Conservation (phyloP, 2,797 vertebrate species). For the Choloepus didactylus region DNA sequence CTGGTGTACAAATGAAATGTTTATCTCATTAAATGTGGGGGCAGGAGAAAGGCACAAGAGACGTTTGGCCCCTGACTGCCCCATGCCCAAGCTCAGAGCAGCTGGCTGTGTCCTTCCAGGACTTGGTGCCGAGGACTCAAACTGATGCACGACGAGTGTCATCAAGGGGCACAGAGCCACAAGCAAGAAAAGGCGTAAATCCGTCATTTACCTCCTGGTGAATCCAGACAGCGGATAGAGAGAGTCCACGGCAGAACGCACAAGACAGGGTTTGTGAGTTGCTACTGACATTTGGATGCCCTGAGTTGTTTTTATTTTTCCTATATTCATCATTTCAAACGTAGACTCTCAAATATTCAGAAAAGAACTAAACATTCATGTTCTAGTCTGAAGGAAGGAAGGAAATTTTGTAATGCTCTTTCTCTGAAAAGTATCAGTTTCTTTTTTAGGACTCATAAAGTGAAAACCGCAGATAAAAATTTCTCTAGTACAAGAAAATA, state of each 20-base stretch:
- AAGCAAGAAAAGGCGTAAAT: background rate
- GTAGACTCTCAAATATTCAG: background rate
- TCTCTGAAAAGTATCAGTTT: background rate
- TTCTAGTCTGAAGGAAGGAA: background rate
- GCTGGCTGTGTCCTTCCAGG: accelerated
- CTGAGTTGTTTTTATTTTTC: background rate
- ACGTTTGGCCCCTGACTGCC: background rate
- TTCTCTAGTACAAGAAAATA: background rate
- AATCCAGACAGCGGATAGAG: background rate
- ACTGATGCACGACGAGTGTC: accelerated
- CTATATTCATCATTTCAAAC: background rate
- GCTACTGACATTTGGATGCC: background rate
- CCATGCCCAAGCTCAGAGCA: background rate
- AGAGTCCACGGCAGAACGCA: background rate
- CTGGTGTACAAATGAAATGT: too few relatives aligned
- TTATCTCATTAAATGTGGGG: background rate
- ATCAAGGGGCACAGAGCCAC: too few relatives aligned
- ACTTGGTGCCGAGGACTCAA: background rate
- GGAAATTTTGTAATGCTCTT: background rate
- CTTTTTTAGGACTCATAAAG: background rate
- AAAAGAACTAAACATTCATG: background rate
- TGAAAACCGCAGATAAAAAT: background rate
- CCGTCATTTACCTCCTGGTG: accelerated
- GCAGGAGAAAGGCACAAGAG: background rate
- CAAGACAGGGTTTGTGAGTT: accelerated